Evolutionary conservation across 1,140 invertebrate species (phyloP).

Genomic region (Drosophila pectinifera): DNA sequence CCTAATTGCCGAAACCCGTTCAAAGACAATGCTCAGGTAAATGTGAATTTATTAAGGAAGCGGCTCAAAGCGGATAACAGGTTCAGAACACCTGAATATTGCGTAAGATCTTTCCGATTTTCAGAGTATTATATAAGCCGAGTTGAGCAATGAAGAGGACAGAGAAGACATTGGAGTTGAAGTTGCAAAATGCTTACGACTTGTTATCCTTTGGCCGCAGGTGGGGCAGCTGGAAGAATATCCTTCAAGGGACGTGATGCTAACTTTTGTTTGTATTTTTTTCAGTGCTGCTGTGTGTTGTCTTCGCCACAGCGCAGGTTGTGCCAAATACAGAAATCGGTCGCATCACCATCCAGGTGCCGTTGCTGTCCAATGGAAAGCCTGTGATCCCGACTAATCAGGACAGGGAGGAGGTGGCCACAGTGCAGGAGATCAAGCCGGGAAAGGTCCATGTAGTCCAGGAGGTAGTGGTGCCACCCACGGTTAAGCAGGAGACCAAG

Average conservation of each 20-base stretch:
- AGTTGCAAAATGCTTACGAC: conserved; percentile 59
- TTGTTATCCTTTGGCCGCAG: conserved; percentile 66
- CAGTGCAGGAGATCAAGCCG: conserved; percentile 60
- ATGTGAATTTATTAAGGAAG: conserved; percentile 65
- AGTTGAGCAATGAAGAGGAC: conserved; percentile 25
- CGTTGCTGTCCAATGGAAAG: conserved; percentile 71
- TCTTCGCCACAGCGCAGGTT: conserved; percentile 67
- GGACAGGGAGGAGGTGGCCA: conserved; percentile 52
- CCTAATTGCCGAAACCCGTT: conserved; percentile 48
- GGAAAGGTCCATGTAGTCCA: conserved; percentile 36
- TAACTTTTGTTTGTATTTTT: background rate
- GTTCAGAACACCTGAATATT: conserved; percentile 32
- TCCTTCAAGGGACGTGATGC: background rate
- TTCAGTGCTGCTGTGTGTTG: conserved; percentile 65
- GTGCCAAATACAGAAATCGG: conserved; percentile 73
- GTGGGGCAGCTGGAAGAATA: conserved; percentile 11
- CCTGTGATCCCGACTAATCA: conserved; percentile 52
- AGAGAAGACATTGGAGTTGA: conserved; percentile 54
- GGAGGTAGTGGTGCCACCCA: conserved; percentile 51
- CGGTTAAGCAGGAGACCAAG: conserved; percentile 24
- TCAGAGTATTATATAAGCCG: conserved; percentile 55
- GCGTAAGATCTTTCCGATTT: conserved; percentile 10
- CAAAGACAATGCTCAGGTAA: conserved; percentile 47
- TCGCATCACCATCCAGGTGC: conserved; percentile 68
- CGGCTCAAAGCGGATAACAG: conserved; percentile 36